A percentile compares a stretch with the other conserved stretches of the same genome.
Evolutionary conservation across 2,113 vertebrate genomes (phyloP).

Genomic region (Alligator mississippiensis): DNA sequence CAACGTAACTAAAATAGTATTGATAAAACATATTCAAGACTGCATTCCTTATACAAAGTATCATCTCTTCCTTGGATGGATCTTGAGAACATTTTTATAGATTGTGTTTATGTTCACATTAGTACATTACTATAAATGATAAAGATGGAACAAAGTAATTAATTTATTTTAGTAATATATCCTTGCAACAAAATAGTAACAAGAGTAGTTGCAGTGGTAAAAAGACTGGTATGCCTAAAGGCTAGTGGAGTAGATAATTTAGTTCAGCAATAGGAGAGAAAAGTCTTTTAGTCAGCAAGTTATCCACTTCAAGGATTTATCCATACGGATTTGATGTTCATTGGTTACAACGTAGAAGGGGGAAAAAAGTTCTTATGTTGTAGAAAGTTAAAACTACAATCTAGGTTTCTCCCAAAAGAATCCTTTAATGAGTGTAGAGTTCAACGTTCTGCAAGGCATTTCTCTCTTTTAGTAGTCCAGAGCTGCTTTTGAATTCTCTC

Average conservation of each 20-base stretch:
- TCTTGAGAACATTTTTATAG: not conserved
- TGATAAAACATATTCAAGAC: not conserved
- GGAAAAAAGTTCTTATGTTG: not conserved
- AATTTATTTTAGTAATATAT: not conserved
- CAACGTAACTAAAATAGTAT: not conserved
- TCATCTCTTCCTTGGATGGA: not conserved
- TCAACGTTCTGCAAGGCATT: not conserved
- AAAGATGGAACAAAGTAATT: not conserved
- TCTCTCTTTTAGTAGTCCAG: not conserved
- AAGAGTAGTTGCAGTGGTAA: not conserved
- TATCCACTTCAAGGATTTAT: not conserved
- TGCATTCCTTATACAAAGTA: not conserved
- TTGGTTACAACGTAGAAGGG: accelerated
- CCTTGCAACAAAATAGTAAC: not conserved
- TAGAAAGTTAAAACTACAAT: not conserved
- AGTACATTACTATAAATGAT: conserved; percentile 1
- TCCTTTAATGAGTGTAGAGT: not conserved
- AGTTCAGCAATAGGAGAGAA: not conserved
- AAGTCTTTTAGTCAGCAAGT: not conserved
- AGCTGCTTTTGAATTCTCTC: not conserved
- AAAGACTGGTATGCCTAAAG: not conserved
- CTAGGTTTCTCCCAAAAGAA: not conserved
- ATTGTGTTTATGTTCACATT: not conserved
- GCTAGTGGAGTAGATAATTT: not conserved
- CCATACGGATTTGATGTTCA: not conserved